Evolutionary conservation across 2,113 vertebrate species (phyloP).

Genomic region (Hystrix cristata): DNA sequence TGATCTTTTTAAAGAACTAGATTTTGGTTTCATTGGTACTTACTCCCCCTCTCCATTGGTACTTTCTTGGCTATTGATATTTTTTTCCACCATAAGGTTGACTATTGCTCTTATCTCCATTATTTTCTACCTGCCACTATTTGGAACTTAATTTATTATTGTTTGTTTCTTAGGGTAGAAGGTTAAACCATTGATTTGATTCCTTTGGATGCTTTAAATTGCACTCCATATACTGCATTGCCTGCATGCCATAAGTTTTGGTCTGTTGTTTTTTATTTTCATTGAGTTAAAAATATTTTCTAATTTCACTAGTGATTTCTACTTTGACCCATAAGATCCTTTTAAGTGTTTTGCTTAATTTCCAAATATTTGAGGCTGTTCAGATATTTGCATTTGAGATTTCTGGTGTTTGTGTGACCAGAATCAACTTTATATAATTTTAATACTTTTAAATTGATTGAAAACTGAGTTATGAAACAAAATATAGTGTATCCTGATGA

Average conservation of each 20-base stretch:
- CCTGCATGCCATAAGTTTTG: not conserved
- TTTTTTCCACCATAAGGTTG: not conserved
- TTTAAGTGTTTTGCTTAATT: not conserved
- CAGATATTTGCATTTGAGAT: not conserved
- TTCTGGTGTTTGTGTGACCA: not conserved
- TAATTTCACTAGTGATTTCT: not conserved
- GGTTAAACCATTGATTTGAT: not conserved
- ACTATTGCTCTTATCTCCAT: not conserved
- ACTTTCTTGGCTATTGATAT: not conserved
- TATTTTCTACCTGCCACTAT: not conserved
- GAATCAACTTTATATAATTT: not conserved
- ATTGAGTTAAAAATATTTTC: slow-evolving; percentile 1
- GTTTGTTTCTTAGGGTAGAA: not conserved
- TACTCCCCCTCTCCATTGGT: not conserved
- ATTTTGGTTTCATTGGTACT: not conserved
- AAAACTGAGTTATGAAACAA: not conserved
- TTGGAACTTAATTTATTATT: not conserved
- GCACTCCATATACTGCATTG: not conserved
- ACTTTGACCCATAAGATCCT: not conserved
- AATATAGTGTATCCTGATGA: not conserved
- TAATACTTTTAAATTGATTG: not conserved
- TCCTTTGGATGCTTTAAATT: not conserved
- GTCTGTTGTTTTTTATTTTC: not conserved
- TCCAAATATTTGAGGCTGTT: not conserved
- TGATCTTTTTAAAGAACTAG: not conserved